A percentile compares a stretch with the other conserved stretches of the same genome.
phyloP scores from a whole-genome alignment of 2,888 invertebrate genomes.

The Salpingus planirostris region DNA sequence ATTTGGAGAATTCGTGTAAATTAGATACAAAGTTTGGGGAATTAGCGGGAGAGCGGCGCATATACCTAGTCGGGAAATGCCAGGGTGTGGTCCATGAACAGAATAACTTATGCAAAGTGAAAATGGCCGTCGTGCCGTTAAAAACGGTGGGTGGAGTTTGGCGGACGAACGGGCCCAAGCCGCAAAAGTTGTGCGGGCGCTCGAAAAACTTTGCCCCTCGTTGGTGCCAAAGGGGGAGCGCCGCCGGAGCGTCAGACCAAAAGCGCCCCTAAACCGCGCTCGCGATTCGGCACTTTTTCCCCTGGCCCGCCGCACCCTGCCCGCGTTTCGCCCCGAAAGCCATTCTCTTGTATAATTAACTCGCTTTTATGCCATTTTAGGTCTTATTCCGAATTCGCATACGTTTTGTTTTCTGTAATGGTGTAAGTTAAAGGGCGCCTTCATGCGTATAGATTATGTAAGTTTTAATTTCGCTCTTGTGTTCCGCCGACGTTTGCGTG shows the following conservation, averaged over 20 bases:
- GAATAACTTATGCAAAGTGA: constrained; percentile 43
- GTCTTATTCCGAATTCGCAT: constrained; percentile 34
- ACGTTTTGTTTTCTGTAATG: constrained; percentile 31
- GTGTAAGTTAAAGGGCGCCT: constrained; percentile 32
- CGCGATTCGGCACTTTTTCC: constrained; percentile 31
- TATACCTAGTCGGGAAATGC: constrained; percentile 5
- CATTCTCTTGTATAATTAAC: constrained; percentile 41
- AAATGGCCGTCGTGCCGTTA: constrained; percentile 41
- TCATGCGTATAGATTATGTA: constrained; percentile 34
- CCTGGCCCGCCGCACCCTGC: constrained; percentile 26
- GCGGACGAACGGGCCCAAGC: constrained; percentile 37
- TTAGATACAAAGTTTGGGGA: constrained; percentile 14
- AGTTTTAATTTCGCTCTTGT: constrained; percentile 26
- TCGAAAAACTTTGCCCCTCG: constrained; percentile 39
- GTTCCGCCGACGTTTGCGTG: too few species aligned
- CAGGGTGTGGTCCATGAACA: constrained; percentile 35
- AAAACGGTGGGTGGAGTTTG: constrained; percentile 42
- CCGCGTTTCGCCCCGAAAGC: constrained; percentile 23
- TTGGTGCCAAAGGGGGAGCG: constrained; percentile 21
- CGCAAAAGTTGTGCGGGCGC: constrained; percentile 42
- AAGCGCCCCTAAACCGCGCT: constrained; percentile 31
- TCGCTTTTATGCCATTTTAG: constrained; percentile 35
- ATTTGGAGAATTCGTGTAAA: constrained; percentile 14
- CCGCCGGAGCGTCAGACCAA: constrained; percentile 24
- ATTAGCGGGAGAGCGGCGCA: constrained; percentile 10